Evolutionary conservation across 2,113 vertebrate species (phyloP).

Genomic region (Labrus mixtus): DNA sequence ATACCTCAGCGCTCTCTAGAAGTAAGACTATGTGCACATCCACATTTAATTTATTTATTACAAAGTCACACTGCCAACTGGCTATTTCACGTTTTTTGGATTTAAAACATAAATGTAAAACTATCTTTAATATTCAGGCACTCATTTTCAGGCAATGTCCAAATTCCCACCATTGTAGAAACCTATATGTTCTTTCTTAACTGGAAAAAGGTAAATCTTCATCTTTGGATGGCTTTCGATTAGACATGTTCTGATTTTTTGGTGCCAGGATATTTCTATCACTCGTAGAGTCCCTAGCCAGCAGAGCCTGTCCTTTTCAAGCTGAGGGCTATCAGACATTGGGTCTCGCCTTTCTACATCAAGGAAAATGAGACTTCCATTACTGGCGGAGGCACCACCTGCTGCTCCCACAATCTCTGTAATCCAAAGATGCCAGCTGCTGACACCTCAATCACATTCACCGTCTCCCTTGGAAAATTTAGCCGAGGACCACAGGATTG

Average conservation of each 20-base stretch:
- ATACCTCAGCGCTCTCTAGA: too few species aligned
- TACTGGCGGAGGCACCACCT: conserved; percentile 75
- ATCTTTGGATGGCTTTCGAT: conserved; percentile 1
- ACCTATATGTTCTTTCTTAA: background rate
- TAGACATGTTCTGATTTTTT: conserved; percentile 23
- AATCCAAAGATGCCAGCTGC: conserved; percentile 78
- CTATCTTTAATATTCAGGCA: too few species aligned
- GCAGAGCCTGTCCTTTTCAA: conserved; percentile 39
- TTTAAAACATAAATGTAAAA: too few species aligned
- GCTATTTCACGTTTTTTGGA: too few species aligned
- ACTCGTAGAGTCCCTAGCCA: conserved; percentile 12
- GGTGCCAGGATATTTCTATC: conserved; percentile 33
- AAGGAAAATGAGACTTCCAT: conserved; percentile 82
- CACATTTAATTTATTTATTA: too few species aligned
- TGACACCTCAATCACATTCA: conserved; percentile 82
- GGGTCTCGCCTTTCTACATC: conserved; percentile 63
- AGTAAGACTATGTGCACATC: too few species aligned
- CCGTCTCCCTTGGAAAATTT: conserved; percentile 58
- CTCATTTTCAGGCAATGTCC: background rate
- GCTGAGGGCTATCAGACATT: conserved; percentile 50
- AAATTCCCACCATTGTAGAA: background rate
- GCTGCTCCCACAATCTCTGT: conserved; percentile 71
- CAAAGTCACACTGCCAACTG: too few species aligned
- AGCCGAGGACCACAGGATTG: conserved; percentile 30
- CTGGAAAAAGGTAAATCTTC: background rate